phyloP scores from a whole-genome alignment of 2,113 vertebrate species.

The Bolborhynchus lineola region DNA sequence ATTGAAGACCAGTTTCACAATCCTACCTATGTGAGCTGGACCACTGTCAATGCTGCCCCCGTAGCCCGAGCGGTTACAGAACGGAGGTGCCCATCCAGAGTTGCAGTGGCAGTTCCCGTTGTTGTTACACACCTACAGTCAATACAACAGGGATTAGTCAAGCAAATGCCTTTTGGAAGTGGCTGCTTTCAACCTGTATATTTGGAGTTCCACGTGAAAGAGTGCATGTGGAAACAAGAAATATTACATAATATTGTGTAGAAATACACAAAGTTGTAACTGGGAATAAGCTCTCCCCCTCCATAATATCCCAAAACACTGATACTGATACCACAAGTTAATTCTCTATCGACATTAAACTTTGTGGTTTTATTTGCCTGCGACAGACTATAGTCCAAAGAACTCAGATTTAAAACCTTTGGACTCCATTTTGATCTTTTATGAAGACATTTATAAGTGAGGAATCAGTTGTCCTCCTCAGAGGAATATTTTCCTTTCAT shows the following conservation, averaged over 20 bases:
- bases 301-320: neutral
- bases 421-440: neutral
- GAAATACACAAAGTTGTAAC: neutral
- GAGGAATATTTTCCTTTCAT: neutral
- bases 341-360: neutral
- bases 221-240: neutral
- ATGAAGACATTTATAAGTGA: neutral
- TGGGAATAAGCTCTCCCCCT: neutral
- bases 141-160: neutral
- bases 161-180: neutral
- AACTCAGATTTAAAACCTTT: neutral
- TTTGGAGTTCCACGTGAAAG: neutral
- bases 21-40: constrained; percentile 79
- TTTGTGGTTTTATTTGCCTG: neutral
- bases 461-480: neutral
- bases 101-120: constrained; percentile 79
- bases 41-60: constrained; percentile 87
- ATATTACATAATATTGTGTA: too few species aligned
- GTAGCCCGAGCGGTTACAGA: constrained; percentile 72
- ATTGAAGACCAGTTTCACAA: neutral
- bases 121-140: constrained; percentile 75
- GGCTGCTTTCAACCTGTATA: neutral
- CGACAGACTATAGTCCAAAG: neutral
- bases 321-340: neutral
- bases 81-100: constrained; percentile 80